Conservation (phyloP, 53 echinoderm and acorn worm species). For the Holothuria leucospilota region DNA sequence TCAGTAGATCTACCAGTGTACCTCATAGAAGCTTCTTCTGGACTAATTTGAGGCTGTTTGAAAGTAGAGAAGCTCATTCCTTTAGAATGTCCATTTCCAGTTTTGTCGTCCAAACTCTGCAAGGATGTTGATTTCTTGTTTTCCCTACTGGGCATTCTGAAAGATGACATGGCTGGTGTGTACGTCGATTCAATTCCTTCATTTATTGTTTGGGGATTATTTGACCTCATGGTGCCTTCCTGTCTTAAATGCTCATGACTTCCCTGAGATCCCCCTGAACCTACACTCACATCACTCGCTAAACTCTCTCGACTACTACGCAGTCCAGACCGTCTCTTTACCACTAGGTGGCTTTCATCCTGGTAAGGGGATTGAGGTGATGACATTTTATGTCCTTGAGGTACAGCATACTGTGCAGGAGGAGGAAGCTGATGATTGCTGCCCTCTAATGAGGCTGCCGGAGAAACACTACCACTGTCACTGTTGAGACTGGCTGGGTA, state of each 20-base stretch:
- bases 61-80: slow-evolving; percentile 90
- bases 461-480: slow-evolving; percentile 75
- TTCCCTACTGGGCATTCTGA: slow-evolving; percentile 58
- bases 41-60: slow-evolving; percentile 71
- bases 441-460: slow-evolving; percentile 85
- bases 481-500: slow-evolving; percentile 60
- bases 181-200: slow-evolving; percentile 77
- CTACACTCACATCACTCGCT: slow-evolving; percentile 83
- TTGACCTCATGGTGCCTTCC: slow-evolving; percentile 30
- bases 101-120: slow-evolving; percentile 11
- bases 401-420: slow-evolving; percentile 55
- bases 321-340: slow-evolving; percentile 54
- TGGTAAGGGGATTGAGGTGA: slow-evolving; percentile 73
- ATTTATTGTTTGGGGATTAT: slow-evolving; percentile 44
- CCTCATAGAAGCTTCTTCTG: slow-evolving; percentile 34
- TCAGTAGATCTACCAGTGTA: slow-evolving; percentile 65
- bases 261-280: slow-evolving; percentile 81
- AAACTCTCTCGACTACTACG: slow-evolving; percentile 93
- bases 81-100: slow-evolving; percentile 42
- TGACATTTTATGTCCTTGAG: slow-evolving; percentile 51
- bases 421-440: slow-evolving; percentile 58
- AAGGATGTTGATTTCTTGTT: slow-evolving; percentile 52
- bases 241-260: slow-evolving; percentile 55
- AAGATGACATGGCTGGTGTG: slow-evolving; percentile 70
- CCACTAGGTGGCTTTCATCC: slow-evolving; percentile 52